Conservation (phyloP, 2,797 vertebrate genomes). For the Manis javanica region DNA sequence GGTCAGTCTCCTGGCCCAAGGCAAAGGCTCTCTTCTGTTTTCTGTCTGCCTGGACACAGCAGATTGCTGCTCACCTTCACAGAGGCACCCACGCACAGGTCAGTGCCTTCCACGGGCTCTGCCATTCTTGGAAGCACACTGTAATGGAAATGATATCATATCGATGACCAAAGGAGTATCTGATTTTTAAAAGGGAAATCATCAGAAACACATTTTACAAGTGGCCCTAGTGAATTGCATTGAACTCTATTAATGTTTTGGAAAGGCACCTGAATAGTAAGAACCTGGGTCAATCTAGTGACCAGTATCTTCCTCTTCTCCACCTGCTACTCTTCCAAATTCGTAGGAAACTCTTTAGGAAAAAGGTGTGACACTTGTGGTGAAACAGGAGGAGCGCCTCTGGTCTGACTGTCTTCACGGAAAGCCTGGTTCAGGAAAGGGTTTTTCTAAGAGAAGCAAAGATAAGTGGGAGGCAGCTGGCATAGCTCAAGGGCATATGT, state of each 20-base stretch:
- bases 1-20: not conserved
- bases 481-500: not conserved
- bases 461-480: not conserved
- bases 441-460: not conserved
- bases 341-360: not conserved
- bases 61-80: not conserved
- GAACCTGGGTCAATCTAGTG: not conserved
- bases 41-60: not conserved
- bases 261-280: not conserved
- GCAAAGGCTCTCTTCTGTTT: not conserved
- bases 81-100: not conserved
- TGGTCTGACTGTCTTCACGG: not conserved
- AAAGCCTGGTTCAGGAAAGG: not conserved
- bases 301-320: not conserved
- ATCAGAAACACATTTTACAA: constrained; percentile 10
- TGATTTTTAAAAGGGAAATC: not conserved
- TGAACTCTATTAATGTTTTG: not conserved
- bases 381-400: not conserved
- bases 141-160: not conserved
- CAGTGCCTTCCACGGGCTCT: not conserved
- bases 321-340: not conserved
- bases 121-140: not conserved
- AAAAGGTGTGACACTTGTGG: not conserved
- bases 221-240: not conserved
- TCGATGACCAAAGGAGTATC: not conserved